These are phyloP conservation scores for Yoshiicerus persimilis DNA, from an alignment of 1,140 invertebrate genomes.

Conservation along the genomic window DNA sequence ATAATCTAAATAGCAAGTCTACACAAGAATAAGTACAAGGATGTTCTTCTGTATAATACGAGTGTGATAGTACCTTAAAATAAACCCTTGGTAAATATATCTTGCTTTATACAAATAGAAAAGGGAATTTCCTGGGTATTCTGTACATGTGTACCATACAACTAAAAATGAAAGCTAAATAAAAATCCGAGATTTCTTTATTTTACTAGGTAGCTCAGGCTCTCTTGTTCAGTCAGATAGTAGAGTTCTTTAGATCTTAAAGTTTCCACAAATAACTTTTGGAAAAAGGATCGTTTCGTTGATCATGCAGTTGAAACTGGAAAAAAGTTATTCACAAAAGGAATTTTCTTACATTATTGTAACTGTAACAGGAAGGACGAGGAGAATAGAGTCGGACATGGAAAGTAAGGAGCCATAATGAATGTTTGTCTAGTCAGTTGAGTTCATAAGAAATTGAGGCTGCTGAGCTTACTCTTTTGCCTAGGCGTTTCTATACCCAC, in stretches of 20 bases:
- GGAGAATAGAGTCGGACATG: not conserved
- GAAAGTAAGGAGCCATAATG: not conserved
- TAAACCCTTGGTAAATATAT: too few species aligned
- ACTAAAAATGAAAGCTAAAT: not conserved
- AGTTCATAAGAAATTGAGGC: not conserved
- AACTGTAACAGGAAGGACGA: not conserved
- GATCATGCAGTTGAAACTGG: not conserved
- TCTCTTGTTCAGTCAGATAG: not conserved
- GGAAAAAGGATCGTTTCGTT: not conserved
- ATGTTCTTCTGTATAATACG: too few species aligned
- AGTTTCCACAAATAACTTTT: not conserved
- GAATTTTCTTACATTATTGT: not conserved
- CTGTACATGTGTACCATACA: not conserved
- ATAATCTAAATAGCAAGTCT: not conserved
- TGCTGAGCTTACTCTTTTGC: not conserved
- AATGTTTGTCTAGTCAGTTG: conserved; percentile 1
- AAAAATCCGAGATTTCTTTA: not conserved
- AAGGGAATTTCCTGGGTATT: not conserved
- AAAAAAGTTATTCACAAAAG: not conserved
- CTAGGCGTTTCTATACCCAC: not conserved
- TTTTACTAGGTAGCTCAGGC: not conserved
- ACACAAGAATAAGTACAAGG: too few species aligned
- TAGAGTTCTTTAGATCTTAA: not conserved
- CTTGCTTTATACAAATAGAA: not conserved
- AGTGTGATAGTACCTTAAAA: too few species aligned